phyloP scores from a whole-genome alignment of 2,888 invertebrate species.

The Amiota minor region DNA sequence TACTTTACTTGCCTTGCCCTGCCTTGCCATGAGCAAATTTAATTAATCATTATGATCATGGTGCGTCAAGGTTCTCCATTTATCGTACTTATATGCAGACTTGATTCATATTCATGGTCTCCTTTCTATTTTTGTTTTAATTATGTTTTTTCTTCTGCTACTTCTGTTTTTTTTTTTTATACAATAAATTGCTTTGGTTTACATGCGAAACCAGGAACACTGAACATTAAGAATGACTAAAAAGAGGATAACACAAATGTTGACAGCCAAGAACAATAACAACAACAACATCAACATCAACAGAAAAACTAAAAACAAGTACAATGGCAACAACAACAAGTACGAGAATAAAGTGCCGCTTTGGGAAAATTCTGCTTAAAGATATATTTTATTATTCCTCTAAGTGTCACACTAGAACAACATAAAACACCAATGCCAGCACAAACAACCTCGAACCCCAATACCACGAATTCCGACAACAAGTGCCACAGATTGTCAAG shows the following conservation, averaged over 20 bases:
- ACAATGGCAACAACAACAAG: background rate
- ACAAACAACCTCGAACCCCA: background rate
- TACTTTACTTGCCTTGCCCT: no score
- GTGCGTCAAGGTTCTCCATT: slow-evolving; percentile 12
- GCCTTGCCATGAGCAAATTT: slow-evolving; percentile 31
- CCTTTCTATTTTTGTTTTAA: background rate
- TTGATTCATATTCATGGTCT: background rate
- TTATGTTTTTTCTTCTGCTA: background rate
- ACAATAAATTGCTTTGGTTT: background rate
- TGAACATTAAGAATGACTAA: background rate
- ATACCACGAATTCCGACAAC: no score
- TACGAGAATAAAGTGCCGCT: background rate
- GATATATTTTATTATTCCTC: slow-evolving; percentile 12
- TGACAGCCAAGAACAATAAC: background rate
- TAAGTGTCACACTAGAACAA: background rate
- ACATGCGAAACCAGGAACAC: slow-evolving; percentile 3
- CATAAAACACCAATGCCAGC: background rate
- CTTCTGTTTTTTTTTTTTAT: slow-evolving; percentile 13
- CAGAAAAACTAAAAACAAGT: background rate
- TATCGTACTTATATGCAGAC: background rate
- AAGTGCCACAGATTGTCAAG: no score
- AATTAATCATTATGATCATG: slow-evolving; percentile 34
- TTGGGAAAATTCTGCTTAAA: slow-evolving; percentile 18
- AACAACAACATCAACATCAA: background rate
- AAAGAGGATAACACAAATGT: background rate